Evolutionary conservation across 2,797 vertebrate genomes (phyloP), one percentile per base, ranked within the genome.

Genomic region (Spatula versicolor): DNA sequence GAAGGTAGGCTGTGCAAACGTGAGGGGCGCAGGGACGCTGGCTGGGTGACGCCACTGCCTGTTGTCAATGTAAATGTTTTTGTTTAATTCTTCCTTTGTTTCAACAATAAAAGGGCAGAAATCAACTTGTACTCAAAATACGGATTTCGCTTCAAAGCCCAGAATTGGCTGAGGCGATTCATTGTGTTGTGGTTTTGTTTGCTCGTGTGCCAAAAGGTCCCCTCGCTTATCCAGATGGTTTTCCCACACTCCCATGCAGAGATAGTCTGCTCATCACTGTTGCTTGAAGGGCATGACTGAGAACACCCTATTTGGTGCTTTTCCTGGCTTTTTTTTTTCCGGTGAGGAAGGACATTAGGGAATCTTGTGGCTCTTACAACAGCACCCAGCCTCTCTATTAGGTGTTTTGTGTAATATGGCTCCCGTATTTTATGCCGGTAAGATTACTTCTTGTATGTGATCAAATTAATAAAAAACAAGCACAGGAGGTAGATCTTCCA

Each of bases 51-150:
- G 7, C 79, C 0, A 3, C 59, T 75, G 46, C 6, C 0, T 83
- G 82, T 92, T 83, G 56, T 79, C 43, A 20, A 35, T 81, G 68
- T 82, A 93, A 95, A 95, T 96, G 52, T 95, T 96, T 94, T 83
- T 75, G 71, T 69, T 93, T 92, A 43, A 63, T 85, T 96, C 48
- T 79, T 81, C 85, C 55, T 88, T 81, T 94, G 77, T 92, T 95
- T 89, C 68, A 83, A 68, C 82, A 92, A 79, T 63, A 95, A 74
- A 91, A 88, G 43, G 59, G 66, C 83, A 92, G 55, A 90, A 96
- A 84, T 30, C 45, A 8, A 41, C 45, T 77, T 31, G 1, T 77
- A 43, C 76, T 93, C 90, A 59, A 94, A 95, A 74, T 66, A 74
- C 1, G 26, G 33, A 63, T 92, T 83, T 86, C 28, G 5, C 69